phyloP scores from a whole-genome alignment of 1,140 invertebrate species.

The Leptinotarsa lineolata region DNA sequence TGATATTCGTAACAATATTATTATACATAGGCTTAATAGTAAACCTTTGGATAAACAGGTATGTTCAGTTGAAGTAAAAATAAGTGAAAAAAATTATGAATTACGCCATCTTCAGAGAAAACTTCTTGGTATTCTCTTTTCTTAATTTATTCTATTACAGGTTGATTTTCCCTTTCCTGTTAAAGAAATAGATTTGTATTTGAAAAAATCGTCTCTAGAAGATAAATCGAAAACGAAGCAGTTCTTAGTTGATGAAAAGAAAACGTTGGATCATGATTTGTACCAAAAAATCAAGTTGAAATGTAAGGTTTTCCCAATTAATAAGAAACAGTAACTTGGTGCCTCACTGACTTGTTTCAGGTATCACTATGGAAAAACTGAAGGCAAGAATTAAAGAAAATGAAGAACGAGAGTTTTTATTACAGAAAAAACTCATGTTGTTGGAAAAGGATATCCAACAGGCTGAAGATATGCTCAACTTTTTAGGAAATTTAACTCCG shows the following conservation, averaged over 20 bases:
- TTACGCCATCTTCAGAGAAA: not conserved
- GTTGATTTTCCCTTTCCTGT: conserved; percentile 27
- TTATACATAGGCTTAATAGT: conserved; percentile 30
- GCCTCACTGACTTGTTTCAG: conserved; percentile 22
- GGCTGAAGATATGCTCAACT: conserved; percentile 32
- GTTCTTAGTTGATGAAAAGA: conserved; percentile 20
- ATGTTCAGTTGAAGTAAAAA: not conserved
- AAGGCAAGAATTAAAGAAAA: conserved; percentile 33
- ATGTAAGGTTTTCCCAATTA: conserved; percentile 27
- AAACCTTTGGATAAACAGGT: conserved; percentile 31
- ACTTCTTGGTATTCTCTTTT: not conserved
- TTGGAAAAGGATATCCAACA: conserved; percentile 26
- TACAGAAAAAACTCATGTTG: conserved; percentile 27
- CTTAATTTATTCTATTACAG: conserved; percentile 26
- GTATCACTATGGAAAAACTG: conserved; percentile 30
- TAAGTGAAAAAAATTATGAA: not conserved
- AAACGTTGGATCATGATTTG: conserved; percentile 16
- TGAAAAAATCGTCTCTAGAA: conserved; percentile 30
- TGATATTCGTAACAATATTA: conserved; percentile 36
- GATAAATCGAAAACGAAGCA: conserved; percentile 22
- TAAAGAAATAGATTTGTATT: conserved; percentile 33
- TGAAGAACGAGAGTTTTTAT: conserved; percentile 29
- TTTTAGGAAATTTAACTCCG: conserved; percentile 28
- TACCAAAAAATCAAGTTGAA: conserved; percentile 30
- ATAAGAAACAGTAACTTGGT: not conserved